phyloP scores from a whole-genome alignment of 1,140 invertebrate genomes.

The Gonioctena quinquepunctata region DNA sequence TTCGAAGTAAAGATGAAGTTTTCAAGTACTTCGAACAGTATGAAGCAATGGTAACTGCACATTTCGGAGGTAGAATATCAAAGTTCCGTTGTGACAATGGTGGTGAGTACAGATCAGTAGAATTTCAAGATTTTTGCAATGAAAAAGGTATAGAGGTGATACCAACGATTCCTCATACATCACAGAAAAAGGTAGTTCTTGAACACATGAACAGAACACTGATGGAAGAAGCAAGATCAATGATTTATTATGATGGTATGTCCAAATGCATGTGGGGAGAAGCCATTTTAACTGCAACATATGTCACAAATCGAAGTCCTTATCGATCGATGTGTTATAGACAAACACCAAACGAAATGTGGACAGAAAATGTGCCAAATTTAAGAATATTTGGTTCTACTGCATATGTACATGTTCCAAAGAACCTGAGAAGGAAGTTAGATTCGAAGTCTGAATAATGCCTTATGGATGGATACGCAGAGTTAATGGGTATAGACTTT shows the following conservation, averaged over 20 bases:
- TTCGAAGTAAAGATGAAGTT: constrained; percentile 50
- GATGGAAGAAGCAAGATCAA: constrained; percentile 47
- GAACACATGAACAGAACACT: constrained; percentile 54
- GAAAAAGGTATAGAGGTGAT: constrained; percentile 35
- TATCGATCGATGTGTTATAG: too few species aligned
- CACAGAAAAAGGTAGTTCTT: constrained; percentile 56
- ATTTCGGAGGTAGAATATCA: constrained; percentile 19
- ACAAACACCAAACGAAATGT: too few species aligned
- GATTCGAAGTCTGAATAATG: too few species aligned
- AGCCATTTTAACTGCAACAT: constrained; percentile 43
- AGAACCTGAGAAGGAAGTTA: too few species aligned
- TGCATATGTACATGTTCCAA: too few species aligned
- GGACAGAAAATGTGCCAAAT: too few species aligned
- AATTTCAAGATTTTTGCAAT: constrained; percentile 15
- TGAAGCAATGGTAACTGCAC: constrained; percentile 23
- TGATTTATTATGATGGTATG: constrained; percentile 48
- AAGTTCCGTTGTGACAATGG: constrained; percentile 31
- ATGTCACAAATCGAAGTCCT: constrained; percentile 30
- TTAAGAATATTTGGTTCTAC: too few species aligned
- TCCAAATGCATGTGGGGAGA: constrained; percentile 53
- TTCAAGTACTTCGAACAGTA: constrained; percentile 41
- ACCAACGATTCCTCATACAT: constrained; percentile 48
- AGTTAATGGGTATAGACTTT: too few species aligned
- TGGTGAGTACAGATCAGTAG: constrained; percentile 24
- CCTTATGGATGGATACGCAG: too few species aligned